Base-by-base conservation (phyloP, 1,140 invertebrate species). In the Melanaphis sacchari region DNA sequence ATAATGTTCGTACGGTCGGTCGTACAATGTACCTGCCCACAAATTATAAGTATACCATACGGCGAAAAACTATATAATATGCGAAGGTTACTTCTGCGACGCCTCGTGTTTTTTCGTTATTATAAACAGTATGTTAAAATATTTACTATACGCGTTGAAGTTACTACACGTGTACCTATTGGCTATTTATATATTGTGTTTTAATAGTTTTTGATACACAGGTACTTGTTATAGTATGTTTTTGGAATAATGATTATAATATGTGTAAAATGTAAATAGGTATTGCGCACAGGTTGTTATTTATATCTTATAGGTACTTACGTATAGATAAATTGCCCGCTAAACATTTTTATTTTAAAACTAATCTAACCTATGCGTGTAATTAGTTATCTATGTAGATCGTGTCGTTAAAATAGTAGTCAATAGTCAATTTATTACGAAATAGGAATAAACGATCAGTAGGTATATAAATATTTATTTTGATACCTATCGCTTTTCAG, bases 121-220 rank as follows among this genome's bases (percentile, higher is more conserved):
- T 76, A 76, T 76, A 76, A 76, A 76, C 59, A n/a, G n/a, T n/a
- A 76, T 76, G 31, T 76, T 82, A 40, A 82, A 82, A 40, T 82
- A 82, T 82, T 82, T 38, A 38, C 40, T 40, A 76, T 36, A 82
- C 21, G 36, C 21, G 21, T 82, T 82, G 22, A 40, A 15, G 8
- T 82, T 40, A 82, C 24, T 82, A 82, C 40, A 24, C 15, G 0
- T 43, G 43, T 24, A 82, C 7, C 26, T 59, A 59, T 59, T 26
- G 11, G 9, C 26, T 66, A n/a, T 66, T n/a, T n/a, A n/a, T 76
- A n/a, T 66, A 15, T 46, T 46, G 46, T 46, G 46, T 46, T 11
- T 46, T 46, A 46, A 46, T 46, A 49, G 1, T 49, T 49, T 49
- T 49, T 76, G n/a, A n/a, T n/a, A n/a, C 0, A 24, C 22, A 52